Base-by-base conservation (phyloP, 2,113 vertebrate genomes). In the Fulica atra region DNA sequence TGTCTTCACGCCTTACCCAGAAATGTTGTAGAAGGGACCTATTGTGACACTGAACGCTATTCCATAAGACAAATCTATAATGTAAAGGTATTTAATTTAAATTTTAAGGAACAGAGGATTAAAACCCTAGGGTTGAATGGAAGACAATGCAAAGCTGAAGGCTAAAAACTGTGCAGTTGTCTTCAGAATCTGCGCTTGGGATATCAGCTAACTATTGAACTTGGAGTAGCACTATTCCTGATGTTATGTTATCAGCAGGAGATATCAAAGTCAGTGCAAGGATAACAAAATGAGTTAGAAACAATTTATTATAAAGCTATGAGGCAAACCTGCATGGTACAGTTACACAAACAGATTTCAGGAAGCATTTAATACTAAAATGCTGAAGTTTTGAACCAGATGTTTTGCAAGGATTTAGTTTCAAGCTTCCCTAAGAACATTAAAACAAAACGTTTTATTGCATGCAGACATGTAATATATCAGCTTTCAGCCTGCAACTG, bases 351-450 rank as follows among this genome's bases (percentile, higher is more conserved):
- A 93, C 73, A 95, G 73, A 82, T 83, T 95, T 90, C 79, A 94
- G 94, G 95, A 97, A 97, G 60, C 76, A 93, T 97, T 97, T 95
- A 92, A 90, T 96, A 96, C 95, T 92, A 96, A 95, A 96, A 96
- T 90, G 57, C 56, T 86, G 29, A 83, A 86, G 88, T 88, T 96
- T 85, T 72, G 81, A 82, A 89, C 91, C 94, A 94, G 81, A 95
- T 96, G 92, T 95, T 96, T 80, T 92, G 63, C 46, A 81, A 94
- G 86, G 77, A 59, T 96, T 96, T 91, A 17, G 60, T 96, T 97
- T 96, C 93, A 94, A 88, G 42, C 89, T 95, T 93, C 76, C 64
- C 79, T 90, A 94, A 82, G 85, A 97, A 88, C 42, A 77, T 90
- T 90, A 92, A 96, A 96, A 81, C 64, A 96, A 80, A 89, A 90